Evolutionary conservation across 1,140 invertebrate species (phyloP), one percentile per base, ranked within the genome.

Genomic region (Grapholita molesta): DNA sequence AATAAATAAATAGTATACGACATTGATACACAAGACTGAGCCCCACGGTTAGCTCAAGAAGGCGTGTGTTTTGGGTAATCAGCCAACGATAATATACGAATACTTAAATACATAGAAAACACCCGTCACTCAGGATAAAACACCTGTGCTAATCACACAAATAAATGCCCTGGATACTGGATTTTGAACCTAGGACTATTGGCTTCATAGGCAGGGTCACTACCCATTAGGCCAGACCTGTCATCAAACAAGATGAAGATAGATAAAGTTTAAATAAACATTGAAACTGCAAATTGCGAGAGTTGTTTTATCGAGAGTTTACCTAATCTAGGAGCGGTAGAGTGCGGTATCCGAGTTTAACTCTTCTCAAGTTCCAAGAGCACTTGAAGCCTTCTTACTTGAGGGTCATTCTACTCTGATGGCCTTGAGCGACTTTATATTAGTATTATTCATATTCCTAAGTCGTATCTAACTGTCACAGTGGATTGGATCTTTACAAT

Each of bases 341-440:
- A 61, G 55, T 61, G 55, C 55, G 55, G 55, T 28, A 61, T 61
- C 53, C 30, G n/a, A 15, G 28, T 28, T 61, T 25, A 30, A 30
- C 25, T 32, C 55, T 61, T 61, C 55, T 15, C 5, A 61, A 61
- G 55, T 61, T 61, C 55, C 24, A 28, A 61, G n/a, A 30, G 18
- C 25, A 18, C 55, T 61, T 61, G 55, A 30, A 28, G 55, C 15
- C 23, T 57, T n/a, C 53, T 11, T 30, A 28, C 24, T 61, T 28
- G n/a, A 61, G 55, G 55, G 55, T 61, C 15, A 61, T 61, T 61
- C 55, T n/a, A 61, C 28, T 28, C 55, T 61, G 25, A 12, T 61
- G 55, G 32, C 55, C 55, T 32, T 61, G 9, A 15, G 4, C 7
- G 30, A 61, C 55, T 61, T 61, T 61, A 30, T 61, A 30, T 32